Evolutionary conservation across 2,113 vertebrate genomes (phyloP).

Genomic region (Scortum barcoo): DNA sequence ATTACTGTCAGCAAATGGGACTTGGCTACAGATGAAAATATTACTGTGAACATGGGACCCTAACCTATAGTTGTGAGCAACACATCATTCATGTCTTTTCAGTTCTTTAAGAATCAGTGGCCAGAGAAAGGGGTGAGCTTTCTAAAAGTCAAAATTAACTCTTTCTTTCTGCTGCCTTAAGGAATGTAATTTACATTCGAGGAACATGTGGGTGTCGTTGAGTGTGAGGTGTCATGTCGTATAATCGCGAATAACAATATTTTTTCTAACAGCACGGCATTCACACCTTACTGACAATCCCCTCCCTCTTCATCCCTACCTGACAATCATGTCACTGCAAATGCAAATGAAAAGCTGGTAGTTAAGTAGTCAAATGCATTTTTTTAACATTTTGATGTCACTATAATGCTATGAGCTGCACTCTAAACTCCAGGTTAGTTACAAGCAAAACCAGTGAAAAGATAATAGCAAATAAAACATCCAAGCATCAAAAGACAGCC

Average conservation of each 20-base stretch:
- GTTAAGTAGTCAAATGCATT: not conserved
- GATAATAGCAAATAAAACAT: conserved; percentile 24
- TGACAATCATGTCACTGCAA: not conserved
- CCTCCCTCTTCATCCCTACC: not conserved
- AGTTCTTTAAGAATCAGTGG: not conserved
- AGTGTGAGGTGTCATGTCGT: not conserved
- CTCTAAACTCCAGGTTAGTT: conserved; percentile 7
- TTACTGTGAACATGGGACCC: not conserved
- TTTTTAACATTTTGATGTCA: not conserved
- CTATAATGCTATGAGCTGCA: not conserved
- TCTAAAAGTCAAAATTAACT: not conserved
- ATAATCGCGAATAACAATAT: conserved; percentile 11
- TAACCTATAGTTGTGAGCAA: not conserved
- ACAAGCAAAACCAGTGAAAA: not conserved
- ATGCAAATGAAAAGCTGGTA: not conserved
- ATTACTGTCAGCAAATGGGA: conserved; percentile 7
- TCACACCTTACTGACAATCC: conserved; percentile 15
- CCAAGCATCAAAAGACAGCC: conserved; percentile 28
- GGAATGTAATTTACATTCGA: not conserved
- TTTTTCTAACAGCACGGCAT: not conserved
- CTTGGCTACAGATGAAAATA: conserved; percentile 1
- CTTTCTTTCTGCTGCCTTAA: not conserved
- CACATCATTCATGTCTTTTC: not conserved
- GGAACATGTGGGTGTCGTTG: not conserved
- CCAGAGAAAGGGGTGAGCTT: not conserved